phyloP scores from a whole-genome alignment of 2,888 invertebrate genomes.

The Agrochola litura region DNA sequence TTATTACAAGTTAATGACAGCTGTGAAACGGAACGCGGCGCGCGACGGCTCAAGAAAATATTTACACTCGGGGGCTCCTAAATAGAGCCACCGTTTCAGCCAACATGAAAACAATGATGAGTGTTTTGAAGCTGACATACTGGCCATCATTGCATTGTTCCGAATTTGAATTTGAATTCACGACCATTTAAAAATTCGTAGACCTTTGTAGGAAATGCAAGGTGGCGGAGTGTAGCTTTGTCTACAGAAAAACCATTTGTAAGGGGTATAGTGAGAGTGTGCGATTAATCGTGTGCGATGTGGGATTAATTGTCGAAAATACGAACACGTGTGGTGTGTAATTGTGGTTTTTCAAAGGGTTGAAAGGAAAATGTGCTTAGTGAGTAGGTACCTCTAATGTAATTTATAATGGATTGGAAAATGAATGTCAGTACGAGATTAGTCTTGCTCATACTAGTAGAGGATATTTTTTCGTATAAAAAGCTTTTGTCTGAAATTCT shows the following conservation, averaged over 20 bases:
- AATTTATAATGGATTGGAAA: not conserved
- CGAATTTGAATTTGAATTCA: not conserved
- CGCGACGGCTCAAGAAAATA: constrained; percentile 12
- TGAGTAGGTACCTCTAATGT: not conserved
- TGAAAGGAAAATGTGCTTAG: not conserved
- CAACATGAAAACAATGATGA: not conserved
- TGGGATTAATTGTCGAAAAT: constrained; percentile 25
- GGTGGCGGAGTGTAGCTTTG: not conserved
- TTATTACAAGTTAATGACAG: constrained; percentile 42
- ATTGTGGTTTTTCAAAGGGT: constrained; percentile 25
- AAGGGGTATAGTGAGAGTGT: constrained; percentile 7
- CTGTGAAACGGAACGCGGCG: constrained; percentile 25
- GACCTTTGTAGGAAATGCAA: not conserved
- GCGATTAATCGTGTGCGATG: constrained; percentile 20
- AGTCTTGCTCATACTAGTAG: not conserved
- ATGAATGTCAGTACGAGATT: not conserved
- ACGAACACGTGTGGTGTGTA: constrained; percentile 2
- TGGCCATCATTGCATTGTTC: not conserved
- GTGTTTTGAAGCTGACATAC: not conserved
- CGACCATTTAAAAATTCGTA: not conserved
- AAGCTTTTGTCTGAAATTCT: too few relatives aligned
- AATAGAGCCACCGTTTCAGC: not conserved
- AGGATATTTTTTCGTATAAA: too few relatives aligned
- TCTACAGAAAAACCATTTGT: constrained; percentile 14
- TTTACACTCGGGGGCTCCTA: not conserved